Percentiles rank a stretch among this genome's conserved stretches.
These are phyloP conservation scores for Pristionchus mayeri DNA, from an alignment of 2,888 invertebrate species.

Conservation along the genomic window DNA sequence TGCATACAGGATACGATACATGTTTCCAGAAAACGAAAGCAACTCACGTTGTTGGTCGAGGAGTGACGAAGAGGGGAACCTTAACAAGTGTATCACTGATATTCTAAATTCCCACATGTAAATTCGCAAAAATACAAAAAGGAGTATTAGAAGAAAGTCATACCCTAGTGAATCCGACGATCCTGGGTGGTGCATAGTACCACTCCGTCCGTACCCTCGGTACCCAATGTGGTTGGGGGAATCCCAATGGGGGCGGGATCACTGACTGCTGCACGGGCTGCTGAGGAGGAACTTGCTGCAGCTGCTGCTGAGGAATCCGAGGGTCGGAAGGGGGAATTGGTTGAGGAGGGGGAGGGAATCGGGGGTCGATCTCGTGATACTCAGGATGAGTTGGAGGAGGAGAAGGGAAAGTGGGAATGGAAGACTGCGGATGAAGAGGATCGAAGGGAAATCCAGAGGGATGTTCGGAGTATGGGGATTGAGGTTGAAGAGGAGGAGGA, in stretches of 20 bases:
- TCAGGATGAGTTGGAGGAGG: background rate
- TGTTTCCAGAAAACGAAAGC: background rate
- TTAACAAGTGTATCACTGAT: background rate
- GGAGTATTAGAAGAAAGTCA: background rate
- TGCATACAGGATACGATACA: background rate
- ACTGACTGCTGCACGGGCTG: background rate
- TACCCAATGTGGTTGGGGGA: background rate
- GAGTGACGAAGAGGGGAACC: conserved; percentile 23
- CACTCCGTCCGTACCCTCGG: conserved; percentile 22
- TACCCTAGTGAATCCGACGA: conserved; percentile 36
- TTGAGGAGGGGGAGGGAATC: background rate
- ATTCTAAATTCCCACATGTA: background rate
- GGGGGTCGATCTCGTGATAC: background rate
- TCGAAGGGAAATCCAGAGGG: background rate
- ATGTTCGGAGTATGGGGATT: background rate
- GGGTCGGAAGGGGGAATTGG: background rate
- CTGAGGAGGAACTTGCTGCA: background rate
- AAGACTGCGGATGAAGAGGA: background rate
- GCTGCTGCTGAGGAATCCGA: background rate
- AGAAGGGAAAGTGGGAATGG: background rate
- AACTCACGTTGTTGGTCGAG: background rate
- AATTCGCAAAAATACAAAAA: no score
- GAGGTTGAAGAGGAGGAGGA: background rate
- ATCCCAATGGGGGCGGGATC: background rate
- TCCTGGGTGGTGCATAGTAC: conserved; percentile 37